Percentiles rank a stretch among this genome's conserved stretches.
Evolutionary conservation across 2,888 invertebrate genomes (phyloP).

Genomic region (Cactoblastis cactorum): DNA sequence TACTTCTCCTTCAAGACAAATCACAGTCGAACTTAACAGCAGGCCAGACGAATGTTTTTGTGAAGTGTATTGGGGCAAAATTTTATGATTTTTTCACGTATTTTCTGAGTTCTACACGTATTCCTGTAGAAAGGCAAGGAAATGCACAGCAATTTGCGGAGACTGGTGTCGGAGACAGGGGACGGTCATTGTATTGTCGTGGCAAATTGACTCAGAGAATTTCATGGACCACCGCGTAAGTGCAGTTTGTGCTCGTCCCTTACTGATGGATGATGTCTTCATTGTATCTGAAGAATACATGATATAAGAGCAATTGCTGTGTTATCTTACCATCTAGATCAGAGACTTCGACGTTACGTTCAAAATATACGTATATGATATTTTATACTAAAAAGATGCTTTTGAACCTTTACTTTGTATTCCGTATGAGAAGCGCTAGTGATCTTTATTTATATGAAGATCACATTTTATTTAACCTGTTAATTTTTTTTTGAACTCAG

Average conservation of each 20-base stretch:
- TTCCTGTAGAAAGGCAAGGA: conserved; percentile 42
- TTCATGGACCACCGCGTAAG: conserved; percentile 63
- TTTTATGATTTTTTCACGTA: neutral
- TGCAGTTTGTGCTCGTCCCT: conserved; percentile 48
- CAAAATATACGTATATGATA: too few relatives aligned
- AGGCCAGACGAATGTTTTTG: too few relatives aligned
- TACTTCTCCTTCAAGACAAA: too few relatives aligned
- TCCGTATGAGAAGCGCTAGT: too few relatives aligned
- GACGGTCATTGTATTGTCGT: conserved; percentile 51
- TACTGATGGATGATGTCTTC: conserved; percentile 46
- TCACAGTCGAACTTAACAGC: too few relatives aligned
- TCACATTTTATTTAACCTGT: too few relatives aligned
- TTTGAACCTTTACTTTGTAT: too few relatives aligned
- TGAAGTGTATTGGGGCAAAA: neutral
- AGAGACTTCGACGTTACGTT: too few relatives aligned
- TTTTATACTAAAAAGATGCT: too few relatives aligned
- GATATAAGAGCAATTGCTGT: conserved; percentile 30
- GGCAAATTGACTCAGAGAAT: conserved; percentile 65
- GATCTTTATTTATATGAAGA: too few relatives aligned
- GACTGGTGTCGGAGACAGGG: conserved; percentile 45
- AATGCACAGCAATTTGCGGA: conserved; percentile 56
- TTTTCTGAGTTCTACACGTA: conserved; percentile 2
- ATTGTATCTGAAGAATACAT: conserved; percentile 32
- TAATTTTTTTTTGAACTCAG: too few relatives aligned
- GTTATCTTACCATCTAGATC: conserved; percentile 6